A percentile compares a stretch with the other conserved stretches of the same genome.
Conservation (phyloP, 2,113 vertebrate species). For the Sapayoa aenigma region DNA sequence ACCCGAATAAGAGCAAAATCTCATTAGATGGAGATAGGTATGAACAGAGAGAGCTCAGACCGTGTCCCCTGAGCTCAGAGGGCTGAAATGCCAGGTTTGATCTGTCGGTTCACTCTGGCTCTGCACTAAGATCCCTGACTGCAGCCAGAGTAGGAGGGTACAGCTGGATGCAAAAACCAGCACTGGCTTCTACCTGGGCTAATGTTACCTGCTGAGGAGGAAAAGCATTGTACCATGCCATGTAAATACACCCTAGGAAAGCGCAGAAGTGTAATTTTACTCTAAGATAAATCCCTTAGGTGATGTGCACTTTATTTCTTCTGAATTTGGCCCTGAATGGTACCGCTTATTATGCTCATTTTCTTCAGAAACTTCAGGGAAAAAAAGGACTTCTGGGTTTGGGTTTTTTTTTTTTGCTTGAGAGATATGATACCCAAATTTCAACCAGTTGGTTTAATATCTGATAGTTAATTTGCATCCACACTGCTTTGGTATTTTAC, state of each 20-base stretch:
- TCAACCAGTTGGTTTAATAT: background rate
- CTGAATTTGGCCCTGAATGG: background rate
- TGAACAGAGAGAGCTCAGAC: background rate
- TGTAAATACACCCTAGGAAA: background rate
- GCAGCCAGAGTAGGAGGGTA: background rate
- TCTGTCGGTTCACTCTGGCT: background rate
- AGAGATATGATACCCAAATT: background rate
- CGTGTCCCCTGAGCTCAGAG: background rate
- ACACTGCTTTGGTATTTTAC: background rate
- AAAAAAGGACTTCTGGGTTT: background rate
- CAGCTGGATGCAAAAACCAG: background rate
- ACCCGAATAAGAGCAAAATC: constrained; percentile 30
- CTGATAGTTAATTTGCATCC: background rate
- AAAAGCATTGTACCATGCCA: background rate
- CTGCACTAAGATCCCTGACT: background rate
- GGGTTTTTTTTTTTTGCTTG: background rate
- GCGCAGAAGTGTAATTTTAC: background rate
- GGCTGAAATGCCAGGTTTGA: background rate
- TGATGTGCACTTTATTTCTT: background rate
- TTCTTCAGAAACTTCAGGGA: background rate
- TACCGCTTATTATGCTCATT: background rate
- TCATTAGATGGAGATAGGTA: constrained; percentile 1
- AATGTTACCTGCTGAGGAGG: background rate
- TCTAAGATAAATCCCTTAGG: background rate
- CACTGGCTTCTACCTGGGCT: background rate